Percentiles rank a stretch among this genome's conserved stretches.
Conservation (phyloP, 2,888 invertebrate species). For the Drosophila anomalipes region DNA sequence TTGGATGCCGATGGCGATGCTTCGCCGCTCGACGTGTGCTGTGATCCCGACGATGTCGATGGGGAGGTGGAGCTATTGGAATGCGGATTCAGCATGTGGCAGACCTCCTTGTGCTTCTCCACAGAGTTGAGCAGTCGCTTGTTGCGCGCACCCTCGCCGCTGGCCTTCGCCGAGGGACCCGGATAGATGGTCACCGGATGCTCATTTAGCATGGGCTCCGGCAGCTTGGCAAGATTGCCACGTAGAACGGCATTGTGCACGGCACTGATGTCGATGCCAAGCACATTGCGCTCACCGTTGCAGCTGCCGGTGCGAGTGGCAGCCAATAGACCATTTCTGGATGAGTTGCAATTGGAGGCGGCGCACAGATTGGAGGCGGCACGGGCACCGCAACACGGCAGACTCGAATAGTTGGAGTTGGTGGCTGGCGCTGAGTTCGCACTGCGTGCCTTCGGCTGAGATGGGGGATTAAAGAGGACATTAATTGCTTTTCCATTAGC, state of each 20-base stretch:
- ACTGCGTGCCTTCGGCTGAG: slow-evolving; percentile 84
- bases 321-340: slow-evolving; percentile 50
- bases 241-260: slow-evolving; percentile 85
- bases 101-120: slow-evolving; percentile 92
- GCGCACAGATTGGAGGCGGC: slow-evolving; percentile 57
- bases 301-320: slow-evolving; percentile 77
- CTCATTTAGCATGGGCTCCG: slow-evolving; percentile 86
- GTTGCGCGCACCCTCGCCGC: slow-evolving; percentile 57
- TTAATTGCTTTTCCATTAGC: slow-evolving; percentile 64
- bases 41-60: slow-evolving; percentile 70
- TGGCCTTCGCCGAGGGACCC: slow-evolving; percentile 83
- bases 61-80: slow-evolving; percentile 73
- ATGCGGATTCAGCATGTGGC: slow-evolving; percentile 86
- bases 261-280: slow-evolving; percentile 85
- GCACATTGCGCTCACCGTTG: slow-evolving; percentile 83
- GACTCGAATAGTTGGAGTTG: slow-evolving; percentile 85
- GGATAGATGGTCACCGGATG: slow-evolving; percentile 90
- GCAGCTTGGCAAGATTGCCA: slow-evolving; percentile 84
- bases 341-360: slow-evolving; percentile 48
- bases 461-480: slow-evolving; percentile 1
- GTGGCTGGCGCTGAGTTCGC: slow-evolving; percentile 73
- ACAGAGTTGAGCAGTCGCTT: slow-evolving; percentile 86
- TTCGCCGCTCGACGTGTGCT: slow-evolving; percentile 72
- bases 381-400: slow-evolving; percentile 84
- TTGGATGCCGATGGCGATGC: slow-evolving; percentile 71